Evolutionary conservation across 2,888 invertebrate genomes (phyloP).

Genomic region (Coecobrya sp.): DNA sequence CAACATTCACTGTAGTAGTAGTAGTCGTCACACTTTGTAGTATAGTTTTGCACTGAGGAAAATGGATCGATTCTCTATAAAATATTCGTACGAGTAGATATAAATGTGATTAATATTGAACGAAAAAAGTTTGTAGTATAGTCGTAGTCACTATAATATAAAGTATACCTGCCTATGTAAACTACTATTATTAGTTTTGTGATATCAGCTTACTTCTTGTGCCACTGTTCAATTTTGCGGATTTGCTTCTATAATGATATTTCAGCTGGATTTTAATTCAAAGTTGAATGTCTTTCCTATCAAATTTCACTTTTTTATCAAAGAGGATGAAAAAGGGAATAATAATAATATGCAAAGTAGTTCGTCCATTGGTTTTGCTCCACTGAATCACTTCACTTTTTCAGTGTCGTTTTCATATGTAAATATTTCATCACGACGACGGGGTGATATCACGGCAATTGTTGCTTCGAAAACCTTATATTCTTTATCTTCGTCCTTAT

Average conservation of each 20-base stretch:
- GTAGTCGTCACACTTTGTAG: no score
- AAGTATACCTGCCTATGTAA: no score
- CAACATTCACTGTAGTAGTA: not conserved
- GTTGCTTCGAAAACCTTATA: constrained; percentile 9
- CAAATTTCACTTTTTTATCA: constrained; percentile 53
- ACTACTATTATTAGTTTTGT: constrained; percentile 3
- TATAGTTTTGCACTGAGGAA: not conserved
- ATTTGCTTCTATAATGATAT: constrained; percentile 26
- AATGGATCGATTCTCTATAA: constrained; percentile 37
- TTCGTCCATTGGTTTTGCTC: not conserved
- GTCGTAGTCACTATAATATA: not conserved
- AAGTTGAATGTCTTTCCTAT: not conserved
- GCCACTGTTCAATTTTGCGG: constrained; percentile 13
- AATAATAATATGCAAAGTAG: constrained; percentile 23
- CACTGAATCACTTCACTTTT: constrained; percentile 9
- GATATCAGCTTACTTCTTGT: not conserved
- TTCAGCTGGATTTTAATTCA: constrained; percentile 46
- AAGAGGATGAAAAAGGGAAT: not conserved
- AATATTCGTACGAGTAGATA: not conserved
- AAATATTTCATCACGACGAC: constrained; percentile 36
- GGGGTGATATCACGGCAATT: not conserved
- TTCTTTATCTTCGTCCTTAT: constrained; percentile 35
- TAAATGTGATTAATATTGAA: not conserved
- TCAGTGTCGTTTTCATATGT: constrained; percentile 9
- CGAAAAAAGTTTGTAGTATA: constrained; percentile 7